Evolutionary conservation across 23 tunicate genomes (phyloP), one percentile per base, ranked within the genome.

Genomic region (Aplidium turbinatum): DNA sequence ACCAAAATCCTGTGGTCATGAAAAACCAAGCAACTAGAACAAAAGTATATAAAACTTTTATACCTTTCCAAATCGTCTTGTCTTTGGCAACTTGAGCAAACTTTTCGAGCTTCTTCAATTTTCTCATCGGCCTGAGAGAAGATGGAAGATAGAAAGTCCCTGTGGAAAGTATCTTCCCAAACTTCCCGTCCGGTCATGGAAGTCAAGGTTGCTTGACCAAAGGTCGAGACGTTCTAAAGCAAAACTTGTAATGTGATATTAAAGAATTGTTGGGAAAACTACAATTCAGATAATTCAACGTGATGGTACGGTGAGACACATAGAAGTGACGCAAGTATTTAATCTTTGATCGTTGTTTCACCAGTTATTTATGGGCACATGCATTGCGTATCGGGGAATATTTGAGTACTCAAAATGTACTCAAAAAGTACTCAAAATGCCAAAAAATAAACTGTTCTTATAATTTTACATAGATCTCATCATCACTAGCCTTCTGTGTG

Each of bases 121-220:
- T 27, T 27, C 29, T 63, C 63, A 53, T 86, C 94, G 22, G 46
- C 29, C 18, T 72, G 53, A 40, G 36, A 53, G 65, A 86, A 86
- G 11, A 60, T 70, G 1, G 74, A 63, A 16, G 52, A 27, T 1
- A 86, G 48, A 72, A 55, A 79, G 4, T 29, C 33, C 24, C 63
- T 46, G 3, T 67, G 75, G 38, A 86, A 86, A 27, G 35, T 50
- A 2, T 28, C 65, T 72, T 86, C 94, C 94, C 94, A 86, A 3
- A 31, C 24, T 66, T 42, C 73, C 22, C 94, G 62, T 70, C 35
- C 75, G 19, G 58, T 40, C 57, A 76, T 61, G 2, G 82, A 40
- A 5, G 25, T 9, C 3, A 65, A 29, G 11, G 50, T 42, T 11
- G 13, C 16, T 42, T 42, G 13, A 42, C 13, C 11, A 42, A 16